These are phyloP conservation scores for Stenurella melanura DNA, from an alignment of 2,888 invertebrate species.

Conservation along the genomic window DNA sequence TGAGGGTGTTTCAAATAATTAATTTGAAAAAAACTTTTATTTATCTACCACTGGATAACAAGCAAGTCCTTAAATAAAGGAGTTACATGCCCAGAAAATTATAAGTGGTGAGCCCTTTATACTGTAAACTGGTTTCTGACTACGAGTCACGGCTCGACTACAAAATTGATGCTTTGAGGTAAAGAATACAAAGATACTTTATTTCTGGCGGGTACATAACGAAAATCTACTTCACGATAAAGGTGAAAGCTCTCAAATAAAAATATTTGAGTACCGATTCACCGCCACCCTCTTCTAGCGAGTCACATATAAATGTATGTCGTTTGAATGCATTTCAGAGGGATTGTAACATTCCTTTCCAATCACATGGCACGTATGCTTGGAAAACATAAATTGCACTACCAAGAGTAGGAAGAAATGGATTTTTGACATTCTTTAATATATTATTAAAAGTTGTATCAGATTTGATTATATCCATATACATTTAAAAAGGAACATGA, in stretches of 20 bases:
- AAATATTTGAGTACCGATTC: slow-evolving; percentile 30
- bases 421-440: background rate
- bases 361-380: background rate
- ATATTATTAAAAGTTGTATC: background rate
- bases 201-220: background rate
- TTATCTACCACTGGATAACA: too few species aligned
- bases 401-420: too few species aligned
- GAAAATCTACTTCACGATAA: background rate
- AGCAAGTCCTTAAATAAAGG: too few species aligned
- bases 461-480: too few species aligned
- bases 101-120: too few species aligned
- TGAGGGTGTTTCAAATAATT: too few species aligned
- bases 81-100: too few species aligned
- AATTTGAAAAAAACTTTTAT: too few species aligned
- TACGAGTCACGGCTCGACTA: background rate
- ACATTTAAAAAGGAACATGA: too few species aligned
- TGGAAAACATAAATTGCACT: slow-evolving; percentile 15
- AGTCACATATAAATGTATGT: slow-evolving; percentile 12
- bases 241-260: background rate
- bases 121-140: background rate
- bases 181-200: background rate
- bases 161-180: background rate
- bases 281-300: background rate
- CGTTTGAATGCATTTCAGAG: slow-evolving; percentile 12
- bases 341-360: slow-evolving; percentile 12